A percentile compares a stretch with the other conserved stretches of the same genome.
These are phyloP conservation scores for Argya squamiceps DNA, from an alignment of 2,797 vertebrate species.

Conservation along the genomic window DNA sequence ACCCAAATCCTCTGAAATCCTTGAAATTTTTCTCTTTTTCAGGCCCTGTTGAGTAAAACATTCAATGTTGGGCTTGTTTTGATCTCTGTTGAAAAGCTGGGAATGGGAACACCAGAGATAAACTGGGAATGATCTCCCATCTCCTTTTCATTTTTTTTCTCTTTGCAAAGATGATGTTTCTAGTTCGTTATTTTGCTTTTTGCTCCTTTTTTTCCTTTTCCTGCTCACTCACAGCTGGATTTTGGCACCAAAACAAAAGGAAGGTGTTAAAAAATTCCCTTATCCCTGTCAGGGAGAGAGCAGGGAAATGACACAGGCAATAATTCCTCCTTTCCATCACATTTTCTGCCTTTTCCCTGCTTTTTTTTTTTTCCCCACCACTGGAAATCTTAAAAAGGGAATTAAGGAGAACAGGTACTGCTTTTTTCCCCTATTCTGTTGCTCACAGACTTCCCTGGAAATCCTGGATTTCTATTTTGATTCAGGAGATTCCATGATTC, in stretches of 20 bases:
- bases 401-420: background rate
- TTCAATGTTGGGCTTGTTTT: fast-evolving
- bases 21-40: background rate
- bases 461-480: background rate
- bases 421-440: background rate
- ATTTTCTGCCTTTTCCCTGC: background rate
- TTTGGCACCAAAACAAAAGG: background rate
- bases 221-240: fast-evolving
- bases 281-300: background rate
- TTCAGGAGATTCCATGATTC: no score
- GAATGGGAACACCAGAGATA: background rate
- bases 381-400: background rate
- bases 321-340: background rate
- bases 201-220: background rate
- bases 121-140: fast-evolving
- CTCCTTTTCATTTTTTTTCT: background rate
- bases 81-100: background rate
- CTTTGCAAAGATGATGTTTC: background rate
- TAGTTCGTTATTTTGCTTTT: background rate
- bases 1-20: background rate
- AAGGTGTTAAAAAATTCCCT: background rate
- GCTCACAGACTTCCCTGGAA: background rate
- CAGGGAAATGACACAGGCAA: background rate
- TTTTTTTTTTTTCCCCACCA: background rate
- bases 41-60: background rate